Conservation (phyloP, 2,797 vertebrate species). For the Valencia hispanica region DNA sequence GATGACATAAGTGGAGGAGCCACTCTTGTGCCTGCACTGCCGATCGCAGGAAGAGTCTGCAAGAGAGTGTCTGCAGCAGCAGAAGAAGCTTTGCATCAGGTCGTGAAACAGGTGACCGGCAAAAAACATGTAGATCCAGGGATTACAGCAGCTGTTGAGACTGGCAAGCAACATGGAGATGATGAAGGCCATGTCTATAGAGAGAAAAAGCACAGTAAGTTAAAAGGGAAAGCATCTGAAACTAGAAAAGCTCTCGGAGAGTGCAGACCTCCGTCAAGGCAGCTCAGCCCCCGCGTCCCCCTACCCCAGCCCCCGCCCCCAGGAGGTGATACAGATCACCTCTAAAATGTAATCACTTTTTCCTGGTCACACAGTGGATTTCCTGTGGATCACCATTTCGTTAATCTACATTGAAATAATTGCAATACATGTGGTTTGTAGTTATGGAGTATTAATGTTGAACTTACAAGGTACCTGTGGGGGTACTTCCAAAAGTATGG, state of each 20-base stretch:
- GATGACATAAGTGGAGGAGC: constrained; percentile 82
- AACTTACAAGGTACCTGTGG: neutral
- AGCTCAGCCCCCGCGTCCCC: no score
- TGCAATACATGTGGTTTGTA: neutral
- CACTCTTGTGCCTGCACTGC: constrained; percentile 81
- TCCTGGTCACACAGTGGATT: no score
- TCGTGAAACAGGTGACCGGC: constrained; percentile 94
- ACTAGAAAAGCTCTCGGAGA: no score
- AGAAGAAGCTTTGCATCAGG: constrained; percentile 83
- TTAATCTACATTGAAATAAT: neutral
- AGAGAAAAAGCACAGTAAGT: constrained; percentile 3
- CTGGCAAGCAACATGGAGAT: constrained; percentile 96
- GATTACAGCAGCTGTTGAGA: constrained; percentile 99
- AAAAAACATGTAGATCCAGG: constrained; percentile 99
- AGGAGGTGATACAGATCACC: no score
- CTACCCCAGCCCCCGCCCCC: no score
- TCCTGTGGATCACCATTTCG: no score
- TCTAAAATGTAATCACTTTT: no score
- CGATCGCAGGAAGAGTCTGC: constrained; percentile 75
- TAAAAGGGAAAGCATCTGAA: neutral
- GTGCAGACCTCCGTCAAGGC: no score
- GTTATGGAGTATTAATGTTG: neutral
- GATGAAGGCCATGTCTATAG: constrained; percentile 90
- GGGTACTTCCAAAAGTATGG: neutral
- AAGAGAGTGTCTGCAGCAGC: constrained; percentile 81